Evolutionary conservation across 1,140 invertebrate genomes (phyloP).

Genomic region (Anastatus disparis): DNA sequence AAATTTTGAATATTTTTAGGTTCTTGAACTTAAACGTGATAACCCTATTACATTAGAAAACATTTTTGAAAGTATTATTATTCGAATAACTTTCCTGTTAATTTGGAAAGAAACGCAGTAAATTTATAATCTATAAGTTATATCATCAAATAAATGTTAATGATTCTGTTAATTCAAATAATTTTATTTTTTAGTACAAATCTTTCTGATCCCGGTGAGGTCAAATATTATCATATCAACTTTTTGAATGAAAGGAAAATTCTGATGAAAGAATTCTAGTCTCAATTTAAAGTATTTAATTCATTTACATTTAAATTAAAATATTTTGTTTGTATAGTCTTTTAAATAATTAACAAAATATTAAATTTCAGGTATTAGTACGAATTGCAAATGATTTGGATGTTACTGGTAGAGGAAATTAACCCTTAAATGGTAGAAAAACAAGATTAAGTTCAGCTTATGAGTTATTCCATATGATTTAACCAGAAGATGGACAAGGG

Average conservation of each 20-base stretch:
- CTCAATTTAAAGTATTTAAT: constrained; percentile 56
- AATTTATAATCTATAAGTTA: constrained; percentile 18
- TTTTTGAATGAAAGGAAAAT: constrained; percentile 69
- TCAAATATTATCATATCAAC: constrained; percentile 69
- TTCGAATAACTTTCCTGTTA: constrained; percentile 74
- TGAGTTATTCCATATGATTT: constrained; percentile 68
- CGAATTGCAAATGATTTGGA: constrained; percentile 73
- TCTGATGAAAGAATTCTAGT: constrained; percentile 64
- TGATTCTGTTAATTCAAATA: not conserved
- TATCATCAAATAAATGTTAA: not conserved
- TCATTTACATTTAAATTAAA: not conserved
- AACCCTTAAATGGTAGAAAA: constrained; percentile 64
- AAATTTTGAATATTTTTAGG: constrained; percentile 66
- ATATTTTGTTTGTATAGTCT: too few relatives aligned
- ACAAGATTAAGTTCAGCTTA: constrained; percentile 66
- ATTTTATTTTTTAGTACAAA: constrained; percentile 45
- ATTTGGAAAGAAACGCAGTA: constrained; percentile 71
- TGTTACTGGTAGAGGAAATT: constrained; percentile 67
- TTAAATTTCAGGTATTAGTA: constrained; percentile 65
- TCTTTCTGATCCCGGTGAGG: constrained; percentile 42
- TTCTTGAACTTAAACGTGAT: constrained; percentile 69
- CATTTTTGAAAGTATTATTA: constrained; percentile 75
- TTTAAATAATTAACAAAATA: not conserved
- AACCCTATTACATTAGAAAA: constrained; percentile 74
- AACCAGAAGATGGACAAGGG: constrained; percentile 66